Evolutionary conservation across 2,797 vertebrate species (phyloP).

Genomic region (Pipistrellus kuhlii): DNA sequence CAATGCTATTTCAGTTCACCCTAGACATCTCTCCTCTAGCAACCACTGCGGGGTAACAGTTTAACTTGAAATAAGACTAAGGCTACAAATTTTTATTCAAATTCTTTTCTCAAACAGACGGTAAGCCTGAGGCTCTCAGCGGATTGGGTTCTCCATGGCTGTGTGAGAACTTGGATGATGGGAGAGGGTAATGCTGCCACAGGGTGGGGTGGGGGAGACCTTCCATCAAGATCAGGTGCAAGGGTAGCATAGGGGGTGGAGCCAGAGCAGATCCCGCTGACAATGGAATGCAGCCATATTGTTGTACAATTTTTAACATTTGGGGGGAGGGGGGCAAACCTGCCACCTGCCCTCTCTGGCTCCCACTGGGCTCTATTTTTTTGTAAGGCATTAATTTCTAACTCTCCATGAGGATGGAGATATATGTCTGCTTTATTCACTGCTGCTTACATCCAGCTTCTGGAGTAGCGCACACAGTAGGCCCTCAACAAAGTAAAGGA

Average conservation of each 20-base stretch:
- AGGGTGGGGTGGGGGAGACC: background rate
- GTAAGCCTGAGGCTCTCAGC: conserved; percentile 31
- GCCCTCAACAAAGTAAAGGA: background rate
- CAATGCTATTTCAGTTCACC: background rate
- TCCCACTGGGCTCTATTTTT: background rate
- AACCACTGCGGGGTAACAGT: conserved; percentile 19
- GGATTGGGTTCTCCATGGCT: background rate
- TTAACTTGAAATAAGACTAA: conserved; percentile 44
- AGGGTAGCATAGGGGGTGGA: background rate
- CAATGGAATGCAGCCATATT: rapidly evolving
- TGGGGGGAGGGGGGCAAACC: too few relatives aligned
- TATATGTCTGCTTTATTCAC: background rate
- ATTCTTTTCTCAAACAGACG: conserved; percentile 19
- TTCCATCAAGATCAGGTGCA: background rate
- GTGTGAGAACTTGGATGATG: background rate
- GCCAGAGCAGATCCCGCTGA: too few relatives aligned
- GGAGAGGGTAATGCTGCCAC: background rate
- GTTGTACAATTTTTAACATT: background rate
- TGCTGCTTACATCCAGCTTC: background rate
- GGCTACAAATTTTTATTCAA: conserved; percentile 14
- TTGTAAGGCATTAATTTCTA: background rate
- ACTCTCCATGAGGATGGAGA: background rate
- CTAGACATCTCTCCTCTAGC: conserved; percentile 47
- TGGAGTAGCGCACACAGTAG: background rate
- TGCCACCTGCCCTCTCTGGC: background rate